These are phyloP conservation scores for Sitophilus oryzae DNA, from an alignment of 1,140 invertebrate species.

Conservation along the genomic window DNA sequence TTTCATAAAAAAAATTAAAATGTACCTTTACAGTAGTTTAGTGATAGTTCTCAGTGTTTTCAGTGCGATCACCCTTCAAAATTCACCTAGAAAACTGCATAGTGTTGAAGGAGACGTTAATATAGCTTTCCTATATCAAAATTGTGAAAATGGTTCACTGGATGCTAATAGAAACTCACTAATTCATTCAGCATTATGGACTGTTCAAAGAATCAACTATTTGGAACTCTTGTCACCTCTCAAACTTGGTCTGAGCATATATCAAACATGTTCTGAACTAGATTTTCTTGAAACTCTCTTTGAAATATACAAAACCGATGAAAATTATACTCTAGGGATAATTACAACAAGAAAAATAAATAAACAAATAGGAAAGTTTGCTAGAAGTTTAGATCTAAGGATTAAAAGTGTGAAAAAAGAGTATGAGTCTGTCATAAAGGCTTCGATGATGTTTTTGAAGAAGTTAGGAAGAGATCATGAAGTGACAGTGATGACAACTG, in stretches of 20 bases:
- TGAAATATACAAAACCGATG: constrained; percentile 29
- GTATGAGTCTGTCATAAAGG: constrained; percentile 23
- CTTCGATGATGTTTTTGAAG: constrained; percentile 29
- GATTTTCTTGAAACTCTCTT: constrained; percentile 35
- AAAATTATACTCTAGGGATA: constrained; percentile 27
- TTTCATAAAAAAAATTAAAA: neutral
- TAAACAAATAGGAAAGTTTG: constrained; percentile 28
- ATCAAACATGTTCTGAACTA: constrained; percentile 28
- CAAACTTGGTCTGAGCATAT: constrained; percentile 30
- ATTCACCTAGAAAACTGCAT: neutral
- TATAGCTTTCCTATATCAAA: constrained; percentile 5
- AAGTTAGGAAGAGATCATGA: constrained; percentile 33
- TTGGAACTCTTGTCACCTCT: constrained; percentile 25
- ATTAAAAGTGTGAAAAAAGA: constrained; percentile 8
- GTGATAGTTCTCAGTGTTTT: constrained; percentile 2
- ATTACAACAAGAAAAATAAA: constrained; percentile 20
- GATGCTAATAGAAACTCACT: constrained; percentile 13
- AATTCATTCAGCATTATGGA: constrained; percentile 34
- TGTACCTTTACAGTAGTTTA: neutral
- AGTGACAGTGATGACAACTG: constrained; percentile 33
- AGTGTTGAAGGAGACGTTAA: constrained; percentile 6
- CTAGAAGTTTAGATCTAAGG: constrained; percentile 27
- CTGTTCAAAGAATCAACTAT: constrained; percentile 32
- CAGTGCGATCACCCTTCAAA: neutral
- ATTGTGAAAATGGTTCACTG: constrained; percentile 8